Evolutionary conservation across 1,140 invertebrate genomes (phyloP), one percentile per base, ranked within the genome.

Genomic region (Atta texana): DNA sequence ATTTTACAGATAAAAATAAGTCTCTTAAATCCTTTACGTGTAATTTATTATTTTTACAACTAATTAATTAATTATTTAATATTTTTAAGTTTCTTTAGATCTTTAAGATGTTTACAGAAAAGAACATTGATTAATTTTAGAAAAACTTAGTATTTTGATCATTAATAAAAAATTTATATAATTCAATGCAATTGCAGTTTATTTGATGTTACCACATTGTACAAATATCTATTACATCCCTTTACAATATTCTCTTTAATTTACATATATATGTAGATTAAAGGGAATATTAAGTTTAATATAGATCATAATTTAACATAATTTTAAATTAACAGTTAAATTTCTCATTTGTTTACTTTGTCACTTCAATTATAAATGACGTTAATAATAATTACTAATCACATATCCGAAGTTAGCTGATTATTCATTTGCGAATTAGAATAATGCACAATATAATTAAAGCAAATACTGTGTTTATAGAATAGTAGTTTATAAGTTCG

Each of bases 311-410:
- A 76, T 76, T 61, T 6, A 34, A 75, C 34, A 44, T 76, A 77
- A 64, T 78, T 64, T 64, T 24, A 76, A n/a, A 39, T 51, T 49
- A 71, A 71, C 24, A 31, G 39, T 18, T 77, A 6, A 63, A 77
- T 63, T 49, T 49, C 16, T 49, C 39, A 78, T 18, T 51, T 66
- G 14, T 78, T 6, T 44, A 31, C 2, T 6, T 78, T 21, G 21
- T 16, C 21, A 14, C 1, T 44, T 49, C 24, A 64, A 77, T 64
- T 77, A 64, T 77, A 49, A 61, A 64, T 34, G 5, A 31, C 0
- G n/a, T 57, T 28, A 8, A 39, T 55, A 31, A 55, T 57, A 75
- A 57, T 21, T 10, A 16, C 12, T 44, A 44, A 44, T 44, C 39
- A 44, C 8, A 44, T 10, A 39, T 57, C 34, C 1, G 1, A 77